Conservation (phyloP, 2,797 vertebrate species). For the Malacoctenus gilli region DNA sequence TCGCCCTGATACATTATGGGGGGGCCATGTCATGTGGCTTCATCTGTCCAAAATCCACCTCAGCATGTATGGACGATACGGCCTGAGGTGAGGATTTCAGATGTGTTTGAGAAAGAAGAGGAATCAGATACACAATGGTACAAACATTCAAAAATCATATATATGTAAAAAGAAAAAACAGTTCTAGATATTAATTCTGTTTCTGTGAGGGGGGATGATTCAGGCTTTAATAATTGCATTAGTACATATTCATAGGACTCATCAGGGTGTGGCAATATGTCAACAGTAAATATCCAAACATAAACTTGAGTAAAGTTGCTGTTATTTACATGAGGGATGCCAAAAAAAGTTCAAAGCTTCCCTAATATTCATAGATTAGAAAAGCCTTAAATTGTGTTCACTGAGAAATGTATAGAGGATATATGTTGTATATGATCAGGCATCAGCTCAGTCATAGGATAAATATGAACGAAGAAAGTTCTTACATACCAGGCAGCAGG, state of each 20-base stretch:
- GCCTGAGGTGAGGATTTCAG: too few relatives aligned
- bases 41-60: not conserved
- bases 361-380: too few relatives aligned
- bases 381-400: too few relatives aligned
- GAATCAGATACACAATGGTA: too few relatives aligned
- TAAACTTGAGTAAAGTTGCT: not conserved
- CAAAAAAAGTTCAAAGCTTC: too few relatives aligned
- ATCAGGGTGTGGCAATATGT: not conserved
- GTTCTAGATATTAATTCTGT: not conserved
- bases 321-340: not conserved
- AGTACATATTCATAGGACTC: not conserved
- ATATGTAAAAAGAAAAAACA: too few relatives aligned
- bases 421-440: not conserved
- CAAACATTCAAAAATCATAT: too few relatives aligned
- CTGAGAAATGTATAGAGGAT: too few relatives aligned
- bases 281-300: not conserved
- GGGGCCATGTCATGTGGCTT: constrained; percentile 6
- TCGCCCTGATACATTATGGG: constrained; percentile 9
- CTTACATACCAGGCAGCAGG: constrained; percentile 79
- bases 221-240: too few relatives aligned
- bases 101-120: too few relatives aligned
- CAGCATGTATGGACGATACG: too few relatives aligned
- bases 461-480: constrained; percentile 13
- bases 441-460: constrained; percentile 16
- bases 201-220: too few relatives aligned